These are phyloP conservation scores for Sebastes matsubarae DNA, from an alignment of 2,797 vertebrate genomes.

Conservation along the genomic window DNA sequence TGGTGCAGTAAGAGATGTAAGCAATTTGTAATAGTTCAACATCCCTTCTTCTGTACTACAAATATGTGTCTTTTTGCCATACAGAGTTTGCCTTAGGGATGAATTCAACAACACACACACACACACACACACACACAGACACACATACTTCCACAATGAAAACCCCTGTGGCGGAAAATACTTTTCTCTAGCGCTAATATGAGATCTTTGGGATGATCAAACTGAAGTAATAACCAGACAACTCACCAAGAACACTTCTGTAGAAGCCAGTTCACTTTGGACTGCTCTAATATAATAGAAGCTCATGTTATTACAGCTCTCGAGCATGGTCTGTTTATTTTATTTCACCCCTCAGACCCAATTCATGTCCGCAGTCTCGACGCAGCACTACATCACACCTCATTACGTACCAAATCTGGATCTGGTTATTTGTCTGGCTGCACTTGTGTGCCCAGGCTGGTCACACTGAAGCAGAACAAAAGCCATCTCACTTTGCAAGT, in stretches of 20 bases:
- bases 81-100: constrained; percentile 19
- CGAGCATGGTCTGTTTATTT: constrained; percentile 53
- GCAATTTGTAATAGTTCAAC: constrained; percentile 41
- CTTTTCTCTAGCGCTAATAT: constrained; percentile 38
- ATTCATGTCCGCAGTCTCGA: constrained; percentile 27
- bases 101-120: not conserved
- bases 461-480: constrained; percentile 35
- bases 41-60: constrained; percentile 20
- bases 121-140: too few species aligned
- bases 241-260: constrained; percentile 1
- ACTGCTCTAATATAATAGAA: constrained; percentile 24
- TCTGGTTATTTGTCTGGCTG: constrained; percentile 41
- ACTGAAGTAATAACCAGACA: constrained; percentile 35
- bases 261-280: constrained; percentile 2
- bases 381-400: constrained; percentile 55
- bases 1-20: constrained; percentile 13
- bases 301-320: constrained; percentile 40
- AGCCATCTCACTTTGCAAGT: constrained; percentile 20
- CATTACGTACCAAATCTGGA: constrained; percentile 62
- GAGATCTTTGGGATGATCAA: constrained; percentile 27
- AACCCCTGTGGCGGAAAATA: not conserved
- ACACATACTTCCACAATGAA: not conserved
- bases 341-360: constrained; percentile 44
- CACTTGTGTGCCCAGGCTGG: constrained; percentile 17
- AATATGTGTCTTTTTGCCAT: constrained; percentile 44